These are phyloP conservation scores for Pseudorhiza aurosa DNA, from an alignment of 30 jellyfish, hydroid and myxozoan species.

Conservation along the genomic window DNA sequence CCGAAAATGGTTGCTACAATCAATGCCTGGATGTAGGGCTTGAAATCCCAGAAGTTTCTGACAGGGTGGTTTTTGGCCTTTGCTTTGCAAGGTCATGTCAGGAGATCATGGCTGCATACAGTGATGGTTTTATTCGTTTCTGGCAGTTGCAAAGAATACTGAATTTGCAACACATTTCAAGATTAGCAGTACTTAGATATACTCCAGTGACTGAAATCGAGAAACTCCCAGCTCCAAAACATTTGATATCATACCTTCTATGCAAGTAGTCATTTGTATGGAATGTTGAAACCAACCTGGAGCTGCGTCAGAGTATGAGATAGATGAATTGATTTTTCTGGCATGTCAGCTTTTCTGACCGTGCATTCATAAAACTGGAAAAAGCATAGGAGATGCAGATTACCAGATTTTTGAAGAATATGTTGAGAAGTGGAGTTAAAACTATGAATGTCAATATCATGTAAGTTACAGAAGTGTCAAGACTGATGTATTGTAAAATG, in stretches of 20 bases:
- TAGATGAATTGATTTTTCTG: too few relatives aligned
- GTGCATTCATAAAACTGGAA: too few relatives aligned
- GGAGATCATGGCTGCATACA: conserved; percentile 71
- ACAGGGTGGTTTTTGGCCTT: conserved; percentile 5
- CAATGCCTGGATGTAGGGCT: conserved; percentile 4
- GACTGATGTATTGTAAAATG: too few relatives aligned
- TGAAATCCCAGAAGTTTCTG: neutral
- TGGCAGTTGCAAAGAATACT: conserved; percentile 80
- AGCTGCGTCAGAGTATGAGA: too few relatives aligned
- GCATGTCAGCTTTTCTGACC: too few relatives aligned
- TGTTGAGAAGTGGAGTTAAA: too few relatives aligned
- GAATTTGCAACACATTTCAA: conserved; percentile 70
- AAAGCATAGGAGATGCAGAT: too few relatives aligned
- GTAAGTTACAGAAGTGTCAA: too few relatives aligned
- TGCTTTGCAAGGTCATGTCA: conserved; percentile 51
- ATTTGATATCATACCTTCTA: conserved; percentile 37
- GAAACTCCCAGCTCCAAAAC: conserved; percentile 43
- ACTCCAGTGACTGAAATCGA: conserved; percentile 17
- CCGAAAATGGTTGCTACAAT: conserved; percentile 26
- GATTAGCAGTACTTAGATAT: conserved; percentile 35
- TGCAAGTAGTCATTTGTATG: too few relatives aligned
- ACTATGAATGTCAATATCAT: too few relatives aligned
- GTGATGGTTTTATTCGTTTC: conserved; percentile 58
- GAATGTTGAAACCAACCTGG: too few relatives aligned
- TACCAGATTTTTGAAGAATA: too few relatives aligned